Evolutionary conservation across 2,888 invertebrate genomes (phyloP).

Genomic region (Aphidoletes aphidimyza): DNA sequence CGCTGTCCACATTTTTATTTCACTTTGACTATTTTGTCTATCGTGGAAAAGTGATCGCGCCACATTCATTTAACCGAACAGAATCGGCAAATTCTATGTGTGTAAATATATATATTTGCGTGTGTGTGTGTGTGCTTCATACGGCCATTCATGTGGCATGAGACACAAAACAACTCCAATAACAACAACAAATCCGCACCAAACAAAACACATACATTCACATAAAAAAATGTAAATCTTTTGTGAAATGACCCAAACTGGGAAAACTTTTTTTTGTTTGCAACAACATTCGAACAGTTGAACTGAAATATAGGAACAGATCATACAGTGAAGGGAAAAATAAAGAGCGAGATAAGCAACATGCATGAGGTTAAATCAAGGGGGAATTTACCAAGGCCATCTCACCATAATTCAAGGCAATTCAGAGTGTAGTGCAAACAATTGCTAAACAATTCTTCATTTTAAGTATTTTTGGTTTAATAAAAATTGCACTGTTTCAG

Average conservation of each 20-base stretch:
- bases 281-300: slow-evolving; percentile 18
- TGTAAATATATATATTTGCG: not conserved
- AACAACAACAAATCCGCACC: not conserved
- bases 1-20: slow-evolving; percentile 44
- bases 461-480: too few relatives aligned
- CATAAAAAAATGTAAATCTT: slow-evolving; percentile 46
- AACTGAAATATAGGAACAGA: slow-evolving; percentile 38
- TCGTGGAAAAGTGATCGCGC: slow-evolving; percentile 38
- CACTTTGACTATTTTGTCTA: slow-evolving; percentile 45
- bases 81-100: slow-evolving; percentile 14
- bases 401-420: too few relatives aligned
- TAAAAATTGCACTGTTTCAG: too few relatives aligned
- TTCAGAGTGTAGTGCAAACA: too few relatives aligned
- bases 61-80: slow-evolving; percentile 38
- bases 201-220: not conserved
- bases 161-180: not conserved
- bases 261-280: not conserved
- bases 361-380: not conserved
- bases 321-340: slow-evolving; percentile 9
- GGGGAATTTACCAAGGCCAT: too few relatives aligned
- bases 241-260: slow-evolving; percentile 47
- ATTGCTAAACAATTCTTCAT: too few relatives aligned
- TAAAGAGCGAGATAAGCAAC: slow-evolving; percentile 14
- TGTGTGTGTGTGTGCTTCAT: not conserved
- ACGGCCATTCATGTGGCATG: not conserved